These are phyloP conservation scores for Andinoacara biseriatus DNA, from an alignment of 2,113 vertebrate species.

Conservation along the genomic window DNA sequence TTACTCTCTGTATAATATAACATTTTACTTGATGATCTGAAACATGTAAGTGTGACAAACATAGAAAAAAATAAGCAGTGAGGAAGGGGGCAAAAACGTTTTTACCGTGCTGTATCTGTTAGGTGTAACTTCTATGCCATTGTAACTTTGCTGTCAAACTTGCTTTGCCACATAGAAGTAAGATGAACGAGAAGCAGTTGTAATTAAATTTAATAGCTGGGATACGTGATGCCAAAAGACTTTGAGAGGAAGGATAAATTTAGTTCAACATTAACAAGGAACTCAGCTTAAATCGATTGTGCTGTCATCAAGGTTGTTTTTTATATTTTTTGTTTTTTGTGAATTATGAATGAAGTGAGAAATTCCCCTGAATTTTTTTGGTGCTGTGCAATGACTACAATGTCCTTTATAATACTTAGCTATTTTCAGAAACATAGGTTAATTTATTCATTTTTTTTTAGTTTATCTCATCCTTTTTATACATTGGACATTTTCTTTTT, in stretches of 20 bases:
- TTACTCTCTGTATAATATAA: not conserved
- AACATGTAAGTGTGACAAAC: not conserved
- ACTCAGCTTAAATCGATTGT: not conserved
- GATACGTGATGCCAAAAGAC: not conserved
- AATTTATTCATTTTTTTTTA: not conserved
- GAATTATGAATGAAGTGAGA: not conserved
- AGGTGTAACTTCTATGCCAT: not conserved
- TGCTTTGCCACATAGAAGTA: not conserved
- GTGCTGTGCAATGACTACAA: not conserved
- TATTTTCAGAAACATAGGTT: not conserved
- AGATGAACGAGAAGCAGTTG: not conserved
- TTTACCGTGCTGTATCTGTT: not conserved
- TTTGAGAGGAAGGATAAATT: not conserved
- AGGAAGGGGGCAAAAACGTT: no score
- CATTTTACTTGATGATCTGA: not conserved
- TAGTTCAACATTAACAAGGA: not conserved
- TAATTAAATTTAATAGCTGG: not conserved
- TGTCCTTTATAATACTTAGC: not conserved
- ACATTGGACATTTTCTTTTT: not conserved
- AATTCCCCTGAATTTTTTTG: not conserved
- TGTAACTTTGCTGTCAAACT: not conserved
- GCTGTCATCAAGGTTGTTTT: not conserved
- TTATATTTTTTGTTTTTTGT: not conserved
- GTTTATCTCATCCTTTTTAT: not conserved
- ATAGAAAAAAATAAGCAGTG: not conserved